phyloP scores from a whole-genome alignment of 2,888 invertebrate genomes.

The Latrodectus hesperus region DNA sequence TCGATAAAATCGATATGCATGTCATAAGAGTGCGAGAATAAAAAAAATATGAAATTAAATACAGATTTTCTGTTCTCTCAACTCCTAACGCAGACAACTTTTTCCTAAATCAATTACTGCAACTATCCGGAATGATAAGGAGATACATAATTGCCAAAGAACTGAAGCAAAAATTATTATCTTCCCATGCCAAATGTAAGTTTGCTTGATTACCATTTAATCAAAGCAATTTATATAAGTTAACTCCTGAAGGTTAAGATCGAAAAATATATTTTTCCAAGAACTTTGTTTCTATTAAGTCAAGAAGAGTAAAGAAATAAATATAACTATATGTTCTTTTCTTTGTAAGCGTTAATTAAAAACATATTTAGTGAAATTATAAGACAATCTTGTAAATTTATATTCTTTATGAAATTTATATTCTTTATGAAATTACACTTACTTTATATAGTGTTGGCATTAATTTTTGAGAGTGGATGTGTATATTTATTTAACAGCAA shows the following conservation, averaged over 20 bases:
- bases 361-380: too few species aligned
- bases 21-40: not conserved
- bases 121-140: conserved; percentile 10
- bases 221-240: conserved; percentile 30
- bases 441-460: too few species aligned
- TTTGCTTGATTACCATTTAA: conserved; percentile 45
- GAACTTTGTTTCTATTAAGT: too few species aligned
- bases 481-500: too few species aligned
- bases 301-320: too few species aligned
- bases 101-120: not conserved
- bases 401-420: too few species aligned
- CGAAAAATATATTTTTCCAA: too few species aligned
- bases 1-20: conserved; percentile 25
- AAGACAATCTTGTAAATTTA: too few species aligned
- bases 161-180: conserved; percentile 22
- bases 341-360: too few species aligned
- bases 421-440: too few species aligned
- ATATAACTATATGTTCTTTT: too few species aligned
- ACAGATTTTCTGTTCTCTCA: not conserved
- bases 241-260: conserved; percentile 17
- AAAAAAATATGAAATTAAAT: not conserved
- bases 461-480: too few species aligned
- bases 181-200: conserved; percentile 1
- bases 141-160: conserved; percentile 33
- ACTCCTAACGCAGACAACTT: not conserved